phyloP scores from a whole-genome alignment of 2,888 invertebrate genomes.

The Chromoteleia sp. region DNA sequence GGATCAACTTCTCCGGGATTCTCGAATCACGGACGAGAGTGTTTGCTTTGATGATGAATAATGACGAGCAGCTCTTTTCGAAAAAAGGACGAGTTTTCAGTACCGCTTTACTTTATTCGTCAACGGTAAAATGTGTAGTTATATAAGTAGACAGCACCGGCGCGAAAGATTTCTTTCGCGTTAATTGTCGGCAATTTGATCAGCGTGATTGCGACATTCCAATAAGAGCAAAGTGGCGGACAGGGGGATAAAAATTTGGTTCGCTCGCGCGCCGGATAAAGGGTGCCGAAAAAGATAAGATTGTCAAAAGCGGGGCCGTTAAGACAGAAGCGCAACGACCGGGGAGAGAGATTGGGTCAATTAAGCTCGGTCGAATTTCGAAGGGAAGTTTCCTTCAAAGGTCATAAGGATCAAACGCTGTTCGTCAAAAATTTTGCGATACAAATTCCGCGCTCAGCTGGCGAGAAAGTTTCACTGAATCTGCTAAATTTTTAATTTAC shows the following conservation, averaged over 20 bases:
- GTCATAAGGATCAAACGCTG: conserved; percentile 7
- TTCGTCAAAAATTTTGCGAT: not conserved
- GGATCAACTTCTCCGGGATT: conserved; percentile 30
- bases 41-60: conserved; percentile 17
- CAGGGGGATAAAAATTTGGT: no score
- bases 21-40: conserved; percentile 21
- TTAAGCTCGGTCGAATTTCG: conserved; percentile 27
- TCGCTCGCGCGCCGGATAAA: conserved; percentile 9
- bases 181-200: conserved; percentile 8
- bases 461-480: no score
- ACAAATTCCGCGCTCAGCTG: not conserved
- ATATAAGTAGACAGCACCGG: no score
- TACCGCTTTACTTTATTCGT: no score
- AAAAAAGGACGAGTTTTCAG: no score
- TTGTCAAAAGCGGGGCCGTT: conserved; percentile 27
- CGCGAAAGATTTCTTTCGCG: not conserved
- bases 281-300: conserved; percentile 30
- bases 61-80: not conserved
- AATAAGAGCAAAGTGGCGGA: conserved; percentile 2
- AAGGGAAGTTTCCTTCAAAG: conserved; percentile 11
- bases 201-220: conserved; percentile 8
- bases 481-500: no score
- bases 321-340: conserved; percentile 27
- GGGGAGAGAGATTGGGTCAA: conserved; percentile 33
- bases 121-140: no score